phyloP scores from a whole-genome alignment of 2,888 invertebrate genomes.

The Microctonus brassicae region DNA sequence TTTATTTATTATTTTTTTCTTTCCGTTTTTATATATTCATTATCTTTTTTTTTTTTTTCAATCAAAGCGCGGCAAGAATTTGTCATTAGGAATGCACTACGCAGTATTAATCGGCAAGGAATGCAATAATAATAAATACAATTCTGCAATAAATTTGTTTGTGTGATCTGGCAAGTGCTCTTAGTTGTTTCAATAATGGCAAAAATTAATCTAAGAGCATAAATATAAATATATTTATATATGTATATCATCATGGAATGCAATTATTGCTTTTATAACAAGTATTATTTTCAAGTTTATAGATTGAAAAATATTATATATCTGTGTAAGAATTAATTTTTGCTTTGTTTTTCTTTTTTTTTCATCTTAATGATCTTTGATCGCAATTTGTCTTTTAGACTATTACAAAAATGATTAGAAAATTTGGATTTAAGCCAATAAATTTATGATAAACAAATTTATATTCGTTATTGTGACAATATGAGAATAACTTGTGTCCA shows the following conservation, averaged over 20 bases:
- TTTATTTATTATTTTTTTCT: slow-evolving; percentile 6
- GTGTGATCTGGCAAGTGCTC: slow-evolving; percentile 16
- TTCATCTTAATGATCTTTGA: not conserved
- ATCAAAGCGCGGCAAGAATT: slow-evolving; percentile 40
- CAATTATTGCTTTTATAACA: not conserved
- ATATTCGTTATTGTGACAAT: not conserved
- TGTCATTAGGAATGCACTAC: slow-evolving; percentile 42
- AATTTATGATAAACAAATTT: not conserved
- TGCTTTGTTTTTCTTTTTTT: not conserved
- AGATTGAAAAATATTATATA: not conserved
- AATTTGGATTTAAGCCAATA: slow-evolving; percentile 19
- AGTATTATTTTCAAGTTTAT: not conserved
- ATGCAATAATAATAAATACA: slow-evolving; percentile 39
- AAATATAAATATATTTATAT: no score
- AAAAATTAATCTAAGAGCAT: slow-evolving; percentile 21
- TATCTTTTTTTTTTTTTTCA: slow-evolving; percentile 5
- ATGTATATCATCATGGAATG: slow-evolving; percentile 15
- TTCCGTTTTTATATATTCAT: not conserved
- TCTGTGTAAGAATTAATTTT: not conserved
- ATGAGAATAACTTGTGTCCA: not conserved
- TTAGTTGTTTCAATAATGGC: slow-evolving; percentile 13
- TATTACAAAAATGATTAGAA: not conserved
- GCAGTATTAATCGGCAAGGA: slow-evolving; percentile 45
- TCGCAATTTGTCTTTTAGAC: not conserved
- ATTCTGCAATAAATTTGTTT: slow-evolving; percentile 14